phyloP scores from a whole-genome alignment of 2,113 vertebrate species.

The Phylloscopus whistleri region DNA sequence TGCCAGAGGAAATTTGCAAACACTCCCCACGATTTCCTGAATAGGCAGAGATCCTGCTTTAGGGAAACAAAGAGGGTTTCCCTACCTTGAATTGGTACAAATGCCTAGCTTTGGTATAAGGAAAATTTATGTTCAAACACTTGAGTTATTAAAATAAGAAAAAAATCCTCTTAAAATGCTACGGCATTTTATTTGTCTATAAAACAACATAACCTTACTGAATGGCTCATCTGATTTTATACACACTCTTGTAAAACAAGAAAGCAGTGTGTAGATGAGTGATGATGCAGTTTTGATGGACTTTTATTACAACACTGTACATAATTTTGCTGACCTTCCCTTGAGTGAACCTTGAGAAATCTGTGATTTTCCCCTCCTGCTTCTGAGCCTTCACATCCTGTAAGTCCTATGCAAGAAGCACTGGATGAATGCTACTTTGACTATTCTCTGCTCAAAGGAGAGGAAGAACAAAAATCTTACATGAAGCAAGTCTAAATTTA shows the following conservation, averaged over 20 bases:
- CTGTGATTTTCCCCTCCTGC: neutral
- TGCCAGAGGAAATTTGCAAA: neutral
- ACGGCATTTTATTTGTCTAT: conserved; percentile 13
- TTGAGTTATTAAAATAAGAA: neutral
- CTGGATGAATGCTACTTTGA: neutral
- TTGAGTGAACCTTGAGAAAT: neutral
- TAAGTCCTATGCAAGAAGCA: neutral
- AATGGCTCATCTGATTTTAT: neutral
- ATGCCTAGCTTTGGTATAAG: neutral
- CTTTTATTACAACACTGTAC: neutral
- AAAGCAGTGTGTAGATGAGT: neutral
- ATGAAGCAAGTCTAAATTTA: neutral
- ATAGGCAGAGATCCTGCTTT: neutral
- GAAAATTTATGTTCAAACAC: neutral
- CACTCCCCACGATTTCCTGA: neutral
- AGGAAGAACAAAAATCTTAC: neutral
- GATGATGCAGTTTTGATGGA: neutral
- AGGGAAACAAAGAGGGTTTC: neutral
- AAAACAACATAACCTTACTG: neutral
- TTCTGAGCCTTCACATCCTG: neutral
- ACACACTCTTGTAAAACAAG: neutral
- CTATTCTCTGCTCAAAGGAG: neutral
- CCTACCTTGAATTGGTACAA: neutral
- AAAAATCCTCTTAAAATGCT: neutral
- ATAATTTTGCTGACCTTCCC: neutral